Conservation (phyloP, 2,888 invertebrate species). For the Stenurella melanura region DNA sequence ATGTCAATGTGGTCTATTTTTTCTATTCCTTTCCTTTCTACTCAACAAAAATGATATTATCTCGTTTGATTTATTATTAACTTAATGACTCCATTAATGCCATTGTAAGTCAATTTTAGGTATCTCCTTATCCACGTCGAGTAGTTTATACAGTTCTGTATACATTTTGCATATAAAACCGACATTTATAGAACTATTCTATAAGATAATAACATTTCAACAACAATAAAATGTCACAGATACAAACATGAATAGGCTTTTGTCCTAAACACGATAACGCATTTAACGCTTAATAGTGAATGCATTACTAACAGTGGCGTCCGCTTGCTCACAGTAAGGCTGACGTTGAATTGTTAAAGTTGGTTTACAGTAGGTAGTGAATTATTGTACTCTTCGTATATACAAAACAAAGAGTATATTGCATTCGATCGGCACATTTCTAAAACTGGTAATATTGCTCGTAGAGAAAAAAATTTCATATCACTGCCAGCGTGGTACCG, state of each 20-base stretch:
- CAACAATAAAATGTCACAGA: slow-evolving; percentile 48
- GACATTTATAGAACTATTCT: slow-evolving; percentile 42
- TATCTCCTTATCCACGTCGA: slow-evolving; percentile 28
- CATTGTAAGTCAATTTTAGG: slow-evolving; percentile 28
- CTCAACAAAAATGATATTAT: slow-evolving; percentile 30
- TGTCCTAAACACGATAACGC: slow-evolving; percentile 46
- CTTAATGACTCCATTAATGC: slow-evolving; percentile 36
- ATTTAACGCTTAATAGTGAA: slow-evolving; percentile 43
- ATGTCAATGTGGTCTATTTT: slow-evolving; percentile 1
- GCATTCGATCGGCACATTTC: too few species aligned
- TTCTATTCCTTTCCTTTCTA: slow-evolving; percentile 7
- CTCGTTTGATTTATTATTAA: slow-evolving; percentile 22
- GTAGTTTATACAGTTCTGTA: slow-evolving; percentile 25
- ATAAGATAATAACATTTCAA: slow-evolving; percentile 43
- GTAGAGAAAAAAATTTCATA: too few species aligned
- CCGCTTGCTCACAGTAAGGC: not conserved
- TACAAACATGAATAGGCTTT: slow-evolving; percentile 47
- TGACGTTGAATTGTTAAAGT: not conserved
- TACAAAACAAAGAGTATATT: too few species aligned
- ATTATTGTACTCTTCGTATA: too few species aligned
- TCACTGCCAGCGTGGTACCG: too few species aligned
- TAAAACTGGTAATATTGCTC: too few species aligned
- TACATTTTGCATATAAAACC: slow-evolving; percentile 37
- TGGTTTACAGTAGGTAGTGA: too few species aligned
- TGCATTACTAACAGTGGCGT: slow-evolving; percentile 37